These are phyloP conservation scores for Scrobipalpa costella DNA, from an alignment of 2,888 invertebrate species.

Conservation along the genomic window DNA sequence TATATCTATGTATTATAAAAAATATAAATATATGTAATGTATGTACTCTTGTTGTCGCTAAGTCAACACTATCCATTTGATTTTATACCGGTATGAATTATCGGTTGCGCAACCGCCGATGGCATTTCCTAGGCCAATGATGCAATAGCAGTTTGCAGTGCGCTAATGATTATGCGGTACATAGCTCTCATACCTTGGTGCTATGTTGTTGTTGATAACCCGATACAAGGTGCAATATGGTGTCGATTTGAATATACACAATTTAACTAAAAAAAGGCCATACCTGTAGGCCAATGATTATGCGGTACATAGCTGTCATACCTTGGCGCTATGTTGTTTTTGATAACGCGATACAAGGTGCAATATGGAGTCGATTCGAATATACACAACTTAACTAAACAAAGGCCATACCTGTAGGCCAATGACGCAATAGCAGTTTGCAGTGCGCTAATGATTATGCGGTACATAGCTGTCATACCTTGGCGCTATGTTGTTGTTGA, in stretches of 20 bases:
- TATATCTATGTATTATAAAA: too few species aligned
- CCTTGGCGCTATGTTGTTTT: too few species aligned
- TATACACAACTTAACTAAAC: too few species aligned
- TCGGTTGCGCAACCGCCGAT: slow-evolving; percentile 21
- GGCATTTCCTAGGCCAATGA: slow-evolving; percentile 27
- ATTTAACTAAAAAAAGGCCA: too few species aligned
- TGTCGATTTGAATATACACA: too few species aligned
- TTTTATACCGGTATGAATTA: slow-evolving; percentile 26
- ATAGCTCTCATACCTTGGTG: slow-evolving; percentile 8
- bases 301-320: too few species aligned
- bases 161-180: slow-evolving; percentile 22
- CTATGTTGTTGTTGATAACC: neutral
- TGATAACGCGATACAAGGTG: neutral
- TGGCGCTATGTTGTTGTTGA: slow-evolving; percentile 2
- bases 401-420: too few species aligned
- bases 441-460: slow-evolving; percentile 24
- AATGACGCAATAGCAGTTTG: slow-evolving; percentile 27
- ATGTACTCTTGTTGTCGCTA: too few species aligned
- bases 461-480: slow-evolving; percentile 12
- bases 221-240: neutral
- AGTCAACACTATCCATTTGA: neutral
- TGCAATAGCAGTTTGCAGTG: slow-evolving; percentile 22
- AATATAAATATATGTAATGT: too few species aligned
- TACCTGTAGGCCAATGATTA: too few species aligned
- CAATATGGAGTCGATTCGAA: too few species aligned